Evolutionary conservation across 2,113 vertebrate genomes (phyloP), one percentile per base, ranked within the genome.

Genomic region (Peromyscus californicus): DNA sequence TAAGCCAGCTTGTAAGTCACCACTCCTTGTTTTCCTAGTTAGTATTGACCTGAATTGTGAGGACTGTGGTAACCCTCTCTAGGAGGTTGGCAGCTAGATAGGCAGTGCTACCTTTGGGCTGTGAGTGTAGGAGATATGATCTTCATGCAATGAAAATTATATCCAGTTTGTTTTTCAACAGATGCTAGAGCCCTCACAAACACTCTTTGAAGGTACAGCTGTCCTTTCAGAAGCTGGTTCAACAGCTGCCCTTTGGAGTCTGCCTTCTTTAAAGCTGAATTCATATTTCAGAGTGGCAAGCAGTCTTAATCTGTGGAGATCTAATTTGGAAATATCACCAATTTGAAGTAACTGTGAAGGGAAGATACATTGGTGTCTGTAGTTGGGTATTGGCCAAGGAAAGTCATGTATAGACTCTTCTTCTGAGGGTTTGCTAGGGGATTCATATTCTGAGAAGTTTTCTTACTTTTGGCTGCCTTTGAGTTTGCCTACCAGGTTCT

Each of bases 251-350:
- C 16, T 91, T 93, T 70, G 59, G 94, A 89, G 59, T 26, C 9
- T 45, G 7, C 57, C 48, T 91, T 89, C 39, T 93, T 96, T 92
- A 93, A 97, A 88, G 72, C 57, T 90, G 48, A 91, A 80, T 91
- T 88, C 79, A 88, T 96, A 70, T 95, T 96, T 89, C 76, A 79
- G 65, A 78, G 29, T 8, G 65, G 36, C 57, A 11, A 1, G 74
- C 85, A 79, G 31, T 74, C 79, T 91, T 90, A 82, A 80, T 97
- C 48, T 94, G 15, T 78, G 45, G 59, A 67, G 39, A 15, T 90
- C 67, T 89, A 91, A 92, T 89, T 95, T 90, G 21, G 78, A 72
- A 93, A 31, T 5, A 15, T 93, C 88, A 89, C 33, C 42, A 17
- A 61, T 89, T 91, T 96, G 63, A 92, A 96, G 84, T 95, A 45